These are phyloP conservation scores for Papilio gigon DNA, from an alignment of 2,888 invertebrate genomes.

Conservation along the genomic window DNA sequence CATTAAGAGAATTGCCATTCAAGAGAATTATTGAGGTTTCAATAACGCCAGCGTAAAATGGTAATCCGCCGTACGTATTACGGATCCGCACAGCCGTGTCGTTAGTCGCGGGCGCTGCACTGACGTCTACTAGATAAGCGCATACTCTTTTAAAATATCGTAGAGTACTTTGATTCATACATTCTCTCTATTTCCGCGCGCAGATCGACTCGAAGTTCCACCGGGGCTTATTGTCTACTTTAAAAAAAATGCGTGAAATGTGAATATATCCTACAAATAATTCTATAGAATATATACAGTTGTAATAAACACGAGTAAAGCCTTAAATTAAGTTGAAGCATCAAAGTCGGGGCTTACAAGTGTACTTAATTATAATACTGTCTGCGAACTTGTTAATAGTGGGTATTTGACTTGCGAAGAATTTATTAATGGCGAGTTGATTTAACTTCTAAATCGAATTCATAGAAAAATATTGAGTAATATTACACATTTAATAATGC, in stretches of 20 bases:
- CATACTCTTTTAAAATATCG: too few species aligned
- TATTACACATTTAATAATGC: too few species aligned
- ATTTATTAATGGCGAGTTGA: not conserved
- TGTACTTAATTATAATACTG: conserved; percentile 12
- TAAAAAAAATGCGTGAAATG: too few species aligned
- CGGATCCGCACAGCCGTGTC: not conserved
- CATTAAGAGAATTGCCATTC: conserved; percentile 30
- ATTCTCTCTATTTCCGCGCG: too few species aligned
- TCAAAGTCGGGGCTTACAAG: conserved; percentile 41
- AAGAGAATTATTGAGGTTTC: conserved; percentile 32
- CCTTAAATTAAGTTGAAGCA: conserved; percentile 6
- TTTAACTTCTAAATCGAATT: not conserved
- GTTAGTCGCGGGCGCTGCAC: too few species aligned
- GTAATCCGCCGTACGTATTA: not conserved
- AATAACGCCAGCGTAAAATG: conserved; percentile 25
- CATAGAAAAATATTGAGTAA: not conserved
- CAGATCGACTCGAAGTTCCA: too few species aligned
- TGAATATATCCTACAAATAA: too few species aligned
- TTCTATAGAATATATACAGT: not conserved
- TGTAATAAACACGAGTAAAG: not conserved
- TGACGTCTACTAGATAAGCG: too few species aligned
- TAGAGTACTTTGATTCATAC: too few species aligned
- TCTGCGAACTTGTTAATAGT: conserved; percentile 17
- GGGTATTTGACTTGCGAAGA: not conserved
- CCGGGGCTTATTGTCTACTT: too few species aligned